Evolutionary conservation across 1,140 invertebrate genomes (phyloP).

Genomic region (Dendrolimus kikuchii): DNA sequence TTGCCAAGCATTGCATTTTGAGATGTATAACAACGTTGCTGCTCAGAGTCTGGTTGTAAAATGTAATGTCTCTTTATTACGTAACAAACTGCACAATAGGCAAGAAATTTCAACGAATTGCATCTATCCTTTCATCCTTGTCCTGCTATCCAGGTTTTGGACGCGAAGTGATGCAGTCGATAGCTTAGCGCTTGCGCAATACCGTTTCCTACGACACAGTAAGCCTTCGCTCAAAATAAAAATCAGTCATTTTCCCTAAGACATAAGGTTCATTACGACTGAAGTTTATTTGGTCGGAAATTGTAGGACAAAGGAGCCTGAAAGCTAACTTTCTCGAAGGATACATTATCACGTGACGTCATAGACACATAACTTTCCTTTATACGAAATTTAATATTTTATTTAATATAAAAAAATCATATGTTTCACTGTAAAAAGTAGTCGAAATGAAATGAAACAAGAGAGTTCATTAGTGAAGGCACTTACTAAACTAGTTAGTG

Average conservation of each 20-base stretch:
- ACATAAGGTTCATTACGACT: conserved; percentile 13
- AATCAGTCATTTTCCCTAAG: conserved; percentile 5
- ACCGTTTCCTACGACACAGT: conserved; percentile 7
- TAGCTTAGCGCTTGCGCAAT: conserved; percentile 47
- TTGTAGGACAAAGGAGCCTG: conserved; percentile 12
- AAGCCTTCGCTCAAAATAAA: no score
- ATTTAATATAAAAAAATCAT: not conserved
- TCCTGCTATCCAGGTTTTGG: conserved; percentile 43
- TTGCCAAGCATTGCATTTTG: no score
- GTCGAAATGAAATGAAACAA: no score
- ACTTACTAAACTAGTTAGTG: no score
- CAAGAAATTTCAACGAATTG: conserved; percentile 9
- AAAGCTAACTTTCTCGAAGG: conserved; percentile 4
- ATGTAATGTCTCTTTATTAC: no score
- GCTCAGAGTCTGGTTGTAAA: no score
- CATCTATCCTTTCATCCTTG: conserved; percentile 32
- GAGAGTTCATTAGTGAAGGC: no score
- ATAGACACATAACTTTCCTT: no score
- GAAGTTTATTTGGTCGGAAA: not conserved
- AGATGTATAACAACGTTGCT: no score
- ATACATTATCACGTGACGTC: not conserved
- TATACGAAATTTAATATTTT: no score
- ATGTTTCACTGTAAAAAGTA: not conserved
- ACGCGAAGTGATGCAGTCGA: conserved; percentile 35
- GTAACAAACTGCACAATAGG: not conserved